These are phyloP conservation scores for Pseudotriccus pelzelni DNA, from an alignment of 2,797 vertebrate species.

Conservation along the genomic window DNA sequence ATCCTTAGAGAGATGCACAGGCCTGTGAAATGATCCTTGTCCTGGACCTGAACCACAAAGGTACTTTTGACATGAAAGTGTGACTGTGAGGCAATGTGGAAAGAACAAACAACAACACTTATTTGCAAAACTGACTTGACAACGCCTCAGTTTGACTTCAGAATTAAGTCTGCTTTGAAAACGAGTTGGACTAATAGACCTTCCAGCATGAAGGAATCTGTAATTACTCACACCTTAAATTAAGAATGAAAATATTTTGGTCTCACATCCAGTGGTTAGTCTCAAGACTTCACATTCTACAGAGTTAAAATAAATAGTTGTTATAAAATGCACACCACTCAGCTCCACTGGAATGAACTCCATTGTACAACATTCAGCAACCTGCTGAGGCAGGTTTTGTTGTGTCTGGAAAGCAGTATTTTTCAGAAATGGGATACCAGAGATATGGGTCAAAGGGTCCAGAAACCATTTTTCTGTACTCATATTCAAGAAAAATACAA, in stretches of 20 bases:
- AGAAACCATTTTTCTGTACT: background rate
- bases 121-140: background rate
- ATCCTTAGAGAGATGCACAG: background rate
- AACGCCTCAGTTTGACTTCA: background rate
- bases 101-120: background rate
- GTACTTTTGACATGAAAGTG: background rate
- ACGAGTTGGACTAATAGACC: background rate
- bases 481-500: background rate
- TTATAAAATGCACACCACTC: background rate
- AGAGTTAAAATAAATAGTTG: background rate
- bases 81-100: background rate
- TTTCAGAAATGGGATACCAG: background rate
- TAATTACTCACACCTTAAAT: background rate
- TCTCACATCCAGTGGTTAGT: background rate
- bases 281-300: background rate
- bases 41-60: background rate
- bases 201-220: background rate
- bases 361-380: background rate
- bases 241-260: background rate
- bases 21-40: background rate
- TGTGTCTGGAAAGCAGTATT: background rate
- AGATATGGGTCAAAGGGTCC: background rate
- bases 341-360: background rate
- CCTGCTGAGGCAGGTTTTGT: background rate
- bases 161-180: background rate